Evolutionary conservation across 2,113 vertebrate species (phyloP).

Genomic region (Tichodroma muraria): DNA sequence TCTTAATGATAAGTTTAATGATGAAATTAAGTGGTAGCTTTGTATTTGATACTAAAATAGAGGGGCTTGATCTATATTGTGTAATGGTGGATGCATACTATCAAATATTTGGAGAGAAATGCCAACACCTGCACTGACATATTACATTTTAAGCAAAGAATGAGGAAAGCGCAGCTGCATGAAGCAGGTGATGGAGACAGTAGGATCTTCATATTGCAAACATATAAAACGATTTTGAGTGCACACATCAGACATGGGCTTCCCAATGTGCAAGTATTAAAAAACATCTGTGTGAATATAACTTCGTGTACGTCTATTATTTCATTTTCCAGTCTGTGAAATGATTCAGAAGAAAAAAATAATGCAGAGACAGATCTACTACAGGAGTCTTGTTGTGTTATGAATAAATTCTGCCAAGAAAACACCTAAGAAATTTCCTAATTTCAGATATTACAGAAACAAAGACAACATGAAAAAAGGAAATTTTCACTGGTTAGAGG

Average conservation of each 20-base stretch:
- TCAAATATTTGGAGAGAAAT: neutral
- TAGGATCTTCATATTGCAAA: neutral
- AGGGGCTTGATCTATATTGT: neutral
- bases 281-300: neutral
- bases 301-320: neutral
- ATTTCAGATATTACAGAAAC: neutral
- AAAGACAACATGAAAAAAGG: neutral
- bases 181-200: neutral
- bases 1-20: neutral
- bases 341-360: neutral
- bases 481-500: neutral
- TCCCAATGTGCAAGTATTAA: neutral
- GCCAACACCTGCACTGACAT: neutral
- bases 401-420: neutral
- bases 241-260: neutral
- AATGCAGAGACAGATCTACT: neutral
- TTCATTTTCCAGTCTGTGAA: neutral
- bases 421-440: neutral
- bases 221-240: neutral
- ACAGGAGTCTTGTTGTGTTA: neutral
- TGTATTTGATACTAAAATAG: neutral
- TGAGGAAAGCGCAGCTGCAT: neutral
- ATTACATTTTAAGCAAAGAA: neutral
- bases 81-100: neutral
- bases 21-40: neutral